Percentiles rank a stretch among this genome's conserved stretches.
Evolutionary conservation across 64 coral and sea anemone genomes (phyloP).

Genomic region (Pocillopora damicornis): DNA sequence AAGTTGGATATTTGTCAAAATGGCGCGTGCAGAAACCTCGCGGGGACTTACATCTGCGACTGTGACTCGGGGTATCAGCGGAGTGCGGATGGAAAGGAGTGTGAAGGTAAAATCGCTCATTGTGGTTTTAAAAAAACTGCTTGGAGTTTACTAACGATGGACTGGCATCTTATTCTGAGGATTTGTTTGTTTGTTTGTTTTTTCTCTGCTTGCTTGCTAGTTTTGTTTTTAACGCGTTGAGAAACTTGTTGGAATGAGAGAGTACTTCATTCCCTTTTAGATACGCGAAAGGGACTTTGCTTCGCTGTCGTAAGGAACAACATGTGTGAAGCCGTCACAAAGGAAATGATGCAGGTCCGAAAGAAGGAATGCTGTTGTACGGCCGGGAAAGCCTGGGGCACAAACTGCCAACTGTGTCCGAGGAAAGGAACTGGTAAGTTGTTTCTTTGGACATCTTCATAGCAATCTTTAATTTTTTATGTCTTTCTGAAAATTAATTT

Average conservation of each 20-base stretch:
- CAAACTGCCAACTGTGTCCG: slow-evolving; percentile 68
- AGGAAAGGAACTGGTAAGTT: slow-evolving; percentile 52
- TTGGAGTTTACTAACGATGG: no score
- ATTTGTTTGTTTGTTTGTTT: neutral
- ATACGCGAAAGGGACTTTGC: slow-evolving; percentile 67
- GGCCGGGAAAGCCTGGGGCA: slow-evolving; percentile 84
- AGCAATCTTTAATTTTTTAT: neutral
- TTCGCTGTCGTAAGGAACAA: slow-evolving; percentile 70
- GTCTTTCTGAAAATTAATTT: neutral
- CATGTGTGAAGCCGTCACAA: slow-evolving; percentile 63
- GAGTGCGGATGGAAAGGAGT: slow-evolving; percentile 63
- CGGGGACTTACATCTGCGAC: slow-evolving; percentile 65
- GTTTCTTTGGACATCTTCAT: neutral
- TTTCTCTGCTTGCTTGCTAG: neutral
- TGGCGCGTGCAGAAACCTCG: slow-evolving; percentile 61
- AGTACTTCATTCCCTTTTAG: slow-evolving; percentile 4
- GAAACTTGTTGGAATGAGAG: no score
- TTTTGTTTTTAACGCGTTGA: neutral
- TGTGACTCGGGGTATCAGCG: slow-evolving; percentile 67
- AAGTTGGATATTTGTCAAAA: slow-evolving; percentile 44
- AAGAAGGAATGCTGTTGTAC: slow-evolving; percentile 82
- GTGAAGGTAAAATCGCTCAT: slow-evolving; percentile 54
- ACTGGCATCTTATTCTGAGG: neutral
- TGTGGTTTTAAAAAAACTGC: neutral
- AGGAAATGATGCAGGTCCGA: slow-evolving; percentile 85